Base-by-base conservation (phyloP, 2,888 invertebrate genomes). In the Minunthozetes semirufus region DNA sequence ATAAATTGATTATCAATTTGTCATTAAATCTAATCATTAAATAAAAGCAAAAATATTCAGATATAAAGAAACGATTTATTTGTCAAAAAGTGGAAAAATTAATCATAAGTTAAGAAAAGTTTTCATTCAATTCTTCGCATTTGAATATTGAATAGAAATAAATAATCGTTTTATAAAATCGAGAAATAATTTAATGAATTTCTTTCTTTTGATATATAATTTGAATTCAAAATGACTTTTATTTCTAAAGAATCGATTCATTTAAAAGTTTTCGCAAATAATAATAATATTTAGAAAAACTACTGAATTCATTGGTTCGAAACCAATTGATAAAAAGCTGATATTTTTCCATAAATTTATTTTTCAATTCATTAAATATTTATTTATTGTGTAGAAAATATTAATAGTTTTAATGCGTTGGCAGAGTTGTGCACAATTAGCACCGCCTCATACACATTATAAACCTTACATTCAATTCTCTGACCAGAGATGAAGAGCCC, bases 321-420 rank as follows among this genome's bases (percentile, higher is more conserved):
- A 46, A 68, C 68, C 42, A 68, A 46, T 17, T 22, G 61, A 61
- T 61, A 61, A 68, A 68, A 68, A 46, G 17, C 6, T n/a, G 38
- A 68, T 38, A 68, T 3, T 38, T 68, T 68, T 68, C 68, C 68
- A 68, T 68, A 68, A 68, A 42, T 68, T 68, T 68, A 42, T 38
- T 68, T 63, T 68, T 42, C 38, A 68, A 68, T 42, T 22, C 9
- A 68, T 68, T 68, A 68, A 68, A 68, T 68, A 68, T 68, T 68
- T 68, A 68, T 68, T 68, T 68, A 68, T 68, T 68, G 42, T 61
- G 27, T 61, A 61, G 42, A 61, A 61, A 61, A 56, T 25, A 59
- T 19, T 42, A 42, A 68, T 42, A 68, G 42, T 42, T 38, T 63
- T 68, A 19, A 42, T 68, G 42, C 68, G n/a, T 68, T 68, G 38